Base-by-base conservation (phyloP, 2,888 invertebrate species). In the Zelleria hepariella region DNA sequence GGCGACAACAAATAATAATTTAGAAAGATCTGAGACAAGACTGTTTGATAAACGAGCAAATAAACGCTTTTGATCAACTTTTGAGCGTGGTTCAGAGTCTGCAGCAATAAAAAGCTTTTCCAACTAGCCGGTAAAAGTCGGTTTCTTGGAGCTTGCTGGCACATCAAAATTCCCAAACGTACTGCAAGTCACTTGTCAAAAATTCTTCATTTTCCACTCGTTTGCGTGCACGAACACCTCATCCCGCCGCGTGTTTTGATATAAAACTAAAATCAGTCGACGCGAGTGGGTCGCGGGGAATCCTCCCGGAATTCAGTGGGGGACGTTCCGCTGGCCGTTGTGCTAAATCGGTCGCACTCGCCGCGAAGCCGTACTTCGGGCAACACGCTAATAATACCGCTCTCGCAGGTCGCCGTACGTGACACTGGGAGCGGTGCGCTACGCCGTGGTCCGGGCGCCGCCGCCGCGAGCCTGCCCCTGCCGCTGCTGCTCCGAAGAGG, bases 391-490 rank as follows among this genome's bases (percentile, higher is more conserved):
- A 75, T 72, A 71, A 77, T 75, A 79, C 64, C 71, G 68, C 72
- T 77, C 25, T 72, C 78, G 80, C 86, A 87, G 87, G 86, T 85
- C 86, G 63, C 84, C 86, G 78, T 92, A 91, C 86, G 91, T 92
- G 82, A 91, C 92, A 76, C 91, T 93, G 81, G 93, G 93, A 72
- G 91, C 92, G 71, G 92, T 93, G 79, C 91, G 93, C 75, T 93
- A 93, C 87, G 92, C 93, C 67, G 91, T 93, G 68, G 91, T 93
- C 72, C 90, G 91, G 74, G 91, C 91, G 70, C 91, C 92, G 72
- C 90, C 90, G 74, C 90, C 91, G 85, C 78, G 90, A 81, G 85
- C 87, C 79, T 86, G 87, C 79, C 83, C 86, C 68, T 87, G 89
- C 85, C 89, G 87, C 81, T 87, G 86, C 83, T 87, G 85, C 86